Evolutionary conservation across 2,888 invertebrate genomes (phyloP).

Genomic region (Druceiella hillmani): DNA sequence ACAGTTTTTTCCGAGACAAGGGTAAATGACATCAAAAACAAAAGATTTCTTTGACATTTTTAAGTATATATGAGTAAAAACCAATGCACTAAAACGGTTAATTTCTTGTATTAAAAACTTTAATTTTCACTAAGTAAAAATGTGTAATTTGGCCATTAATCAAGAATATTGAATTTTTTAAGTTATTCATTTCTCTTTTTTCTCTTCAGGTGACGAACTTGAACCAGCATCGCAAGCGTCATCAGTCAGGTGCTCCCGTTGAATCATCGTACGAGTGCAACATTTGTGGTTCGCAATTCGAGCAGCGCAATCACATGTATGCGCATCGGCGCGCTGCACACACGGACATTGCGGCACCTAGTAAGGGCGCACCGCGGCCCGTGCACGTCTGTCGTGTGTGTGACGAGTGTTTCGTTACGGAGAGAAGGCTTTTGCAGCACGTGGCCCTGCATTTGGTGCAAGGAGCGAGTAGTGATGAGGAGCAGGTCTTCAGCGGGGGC

Average conservation of each 20-base stretch:
- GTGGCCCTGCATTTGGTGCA: constrained; percentile 19
- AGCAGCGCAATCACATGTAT: constrained; percentile 45
- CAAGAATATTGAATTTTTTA: background rate
- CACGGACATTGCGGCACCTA: constrained; percentile 27
- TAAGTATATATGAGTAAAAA: too few relatives aligned
- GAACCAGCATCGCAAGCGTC: constrained; percentile 49
- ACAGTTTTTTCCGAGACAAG: too few relatives aligned
- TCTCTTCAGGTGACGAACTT: constrained; percentile 42
- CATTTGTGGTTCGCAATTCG: constrained; percentile 43
- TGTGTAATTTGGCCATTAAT: background rate
- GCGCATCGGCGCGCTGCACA: constrained; percentile 41
- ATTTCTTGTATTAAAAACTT: too few relatives aligned
- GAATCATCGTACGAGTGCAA: constrained; percentile 41
- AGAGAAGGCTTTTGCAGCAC: constrained; percentile 30
- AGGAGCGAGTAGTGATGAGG: too few relatives aligned
- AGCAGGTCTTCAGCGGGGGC: too few relatives aligned
- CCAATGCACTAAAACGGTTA: too few relatives aligned
- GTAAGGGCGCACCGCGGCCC: constrained; percentile 22
- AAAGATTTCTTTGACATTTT: too few relatives aligned
- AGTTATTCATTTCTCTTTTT: background rate
- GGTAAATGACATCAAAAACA: too few relatives aligned
- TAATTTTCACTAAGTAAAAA: too few relatives aligned
- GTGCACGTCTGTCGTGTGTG: constrained; percentile 30
- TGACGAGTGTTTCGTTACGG: constrained; percentile 29
- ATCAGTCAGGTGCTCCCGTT: constrained; percentile 38